Conservation (phyloP, 2,888 invertebrate genomes). For the Portevinia maculata region DNA sequence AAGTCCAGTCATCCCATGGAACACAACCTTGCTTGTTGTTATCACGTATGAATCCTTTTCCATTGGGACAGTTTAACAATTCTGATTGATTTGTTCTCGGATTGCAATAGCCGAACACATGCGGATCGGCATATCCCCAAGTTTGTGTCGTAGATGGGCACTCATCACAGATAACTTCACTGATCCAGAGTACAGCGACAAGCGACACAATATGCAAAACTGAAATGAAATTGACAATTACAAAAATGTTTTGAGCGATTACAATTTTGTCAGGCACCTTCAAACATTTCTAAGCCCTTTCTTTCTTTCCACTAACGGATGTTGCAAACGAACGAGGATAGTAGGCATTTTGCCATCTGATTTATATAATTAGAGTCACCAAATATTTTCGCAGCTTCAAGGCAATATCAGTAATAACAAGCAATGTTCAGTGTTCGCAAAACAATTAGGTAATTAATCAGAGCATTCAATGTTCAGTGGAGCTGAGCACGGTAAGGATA, state of each 20-base stretch:
- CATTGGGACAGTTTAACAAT: slow-evolving; percentile 77
- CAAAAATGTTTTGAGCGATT: background rate
- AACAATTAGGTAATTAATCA: slow-evolving; percentile 5
- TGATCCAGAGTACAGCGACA: slow-evolving; percentile 22
- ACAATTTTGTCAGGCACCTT: slow-evolving; percentile 28
- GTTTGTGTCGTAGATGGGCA: slow-evolving; percentile 48
- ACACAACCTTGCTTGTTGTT: slow-evolving; percentile 78
- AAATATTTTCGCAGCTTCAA: no score
- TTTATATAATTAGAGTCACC: no score
- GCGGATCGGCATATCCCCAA: slow-evolving; percentile 80
- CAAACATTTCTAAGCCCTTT: slow-evolving; percentile 24
- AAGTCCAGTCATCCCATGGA: slow-evolving; percentile 78
- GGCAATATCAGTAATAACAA: background rate
- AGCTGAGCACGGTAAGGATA: background rate
- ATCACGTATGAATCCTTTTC: slow-evolving; percentile 79
- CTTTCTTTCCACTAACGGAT: background rate
- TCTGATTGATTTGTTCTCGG: slow-evolving; percentile 76
- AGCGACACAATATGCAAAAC: background rate
- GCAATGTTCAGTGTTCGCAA: slow-evolving; percentile 2
- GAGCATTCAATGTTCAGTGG: background rate
- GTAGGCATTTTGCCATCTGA: background rate
- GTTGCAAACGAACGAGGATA: slow-evolving; percentile 11
- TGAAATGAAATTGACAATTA: slow-evolving; percentile 8
- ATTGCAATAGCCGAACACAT: slow-evolving; percentile 79
- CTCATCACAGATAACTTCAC: background rate